Base-by-base conservation (phyloP, 2,113 vertebrate genomes). In the Arvicanthis niloticus region DNA sequence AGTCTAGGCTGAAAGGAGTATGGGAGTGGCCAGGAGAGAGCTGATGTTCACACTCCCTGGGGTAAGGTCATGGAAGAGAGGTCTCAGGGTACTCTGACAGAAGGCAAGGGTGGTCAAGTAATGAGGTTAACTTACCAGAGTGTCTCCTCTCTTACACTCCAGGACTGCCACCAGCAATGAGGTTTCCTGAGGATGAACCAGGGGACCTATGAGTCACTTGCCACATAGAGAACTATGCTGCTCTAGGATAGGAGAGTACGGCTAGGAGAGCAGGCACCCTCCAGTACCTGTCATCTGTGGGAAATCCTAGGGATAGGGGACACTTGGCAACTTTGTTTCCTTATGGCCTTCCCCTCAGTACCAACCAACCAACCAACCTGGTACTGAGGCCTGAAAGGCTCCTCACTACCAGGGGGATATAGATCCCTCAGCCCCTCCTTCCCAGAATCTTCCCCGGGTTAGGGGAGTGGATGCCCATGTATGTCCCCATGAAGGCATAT, bases 121-220 rank as follows among this genome's bases (percentile, higher is more conserved):
- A 17, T 0, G 0, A n/a, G 62, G 53, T 5, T 7, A 7, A 91
- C 97, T 97, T 82, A 98, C 98, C 97, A 85, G 3, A 0, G 0
- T 0, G 8, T 0, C 1, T 0, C 24, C 96, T 1, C 72, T 73
- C 11, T 0, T 58, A 95, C 98, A 98, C 34, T 91, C 81, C 81
- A 98, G 48, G 0, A 42, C 7, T 0, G 97, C 97, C 42, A 26
- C 15, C 42, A 97, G 92, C 13, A 70, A 0, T 0, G 7, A 0
- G 11, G 16, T 21, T 29, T 56, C 56, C 96, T 97, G 88, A 1
- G 31, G 88, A 72, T 31, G 13, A 12, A 21, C 24, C 51, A 40
- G 0, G 0, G n/a, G 75, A 0, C 40, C 45, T 29, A 5, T 80
- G 9, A 17, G 0, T 11, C 42, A 1, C 45, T 67, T 8, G 53